Conservation (phyloP, 1,140 invertebrate species). For the Adelges cooleyi region DNA sequence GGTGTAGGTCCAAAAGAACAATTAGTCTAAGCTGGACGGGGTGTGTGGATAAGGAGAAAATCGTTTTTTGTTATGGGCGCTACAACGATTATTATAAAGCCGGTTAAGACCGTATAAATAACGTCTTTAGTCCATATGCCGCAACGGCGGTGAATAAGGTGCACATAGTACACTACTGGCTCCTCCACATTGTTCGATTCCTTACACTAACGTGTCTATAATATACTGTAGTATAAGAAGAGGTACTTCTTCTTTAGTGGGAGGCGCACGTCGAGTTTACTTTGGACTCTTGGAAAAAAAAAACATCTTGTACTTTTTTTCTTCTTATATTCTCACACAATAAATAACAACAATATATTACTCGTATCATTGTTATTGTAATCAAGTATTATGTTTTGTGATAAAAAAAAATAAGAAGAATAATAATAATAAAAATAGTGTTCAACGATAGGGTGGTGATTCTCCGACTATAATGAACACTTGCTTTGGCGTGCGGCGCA, state of each 20-base stretch:
- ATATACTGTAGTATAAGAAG: neutral
- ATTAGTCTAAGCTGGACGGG: too few species aligned
- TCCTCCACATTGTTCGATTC: neutral
- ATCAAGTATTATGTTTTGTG: slow-evolving; percentile 24
- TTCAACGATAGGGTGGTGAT: neutral
- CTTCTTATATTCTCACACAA: slow-evolving; percentile 3
- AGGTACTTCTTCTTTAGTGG: neutral
- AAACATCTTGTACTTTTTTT: neutral
- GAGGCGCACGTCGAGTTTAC: slow-evolving; percentile 9
- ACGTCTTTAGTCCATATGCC: neutral
- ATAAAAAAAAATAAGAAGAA: slow-evolving; percentile 15
- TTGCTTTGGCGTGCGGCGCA: slow-evolving; percentile 17
- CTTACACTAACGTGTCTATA: neutral
- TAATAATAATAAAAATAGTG: neutral
- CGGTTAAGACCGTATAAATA: slow-evolving; percentile 17
- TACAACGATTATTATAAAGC: neutral
- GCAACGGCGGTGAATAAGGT: neutral
- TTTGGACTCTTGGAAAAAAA: slow-evolving; percentile 11
- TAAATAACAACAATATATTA: slow-evolving; percentile 21
- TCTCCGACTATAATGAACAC: slow-evolving; percentile 7
- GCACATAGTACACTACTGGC: neutral
- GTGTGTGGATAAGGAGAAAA: neutral
- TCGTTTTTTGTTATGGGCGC: neutral
- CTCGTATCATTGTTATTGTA: slow-evolving; percentile 27
- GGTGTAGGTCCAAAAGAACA: too few species aligned